Evolutionary conservation across 1,140 invertebrate species (phyloP), one percentile per base, ranked within the genome.

Genomic region (Lethocerus indicus): DNA sequence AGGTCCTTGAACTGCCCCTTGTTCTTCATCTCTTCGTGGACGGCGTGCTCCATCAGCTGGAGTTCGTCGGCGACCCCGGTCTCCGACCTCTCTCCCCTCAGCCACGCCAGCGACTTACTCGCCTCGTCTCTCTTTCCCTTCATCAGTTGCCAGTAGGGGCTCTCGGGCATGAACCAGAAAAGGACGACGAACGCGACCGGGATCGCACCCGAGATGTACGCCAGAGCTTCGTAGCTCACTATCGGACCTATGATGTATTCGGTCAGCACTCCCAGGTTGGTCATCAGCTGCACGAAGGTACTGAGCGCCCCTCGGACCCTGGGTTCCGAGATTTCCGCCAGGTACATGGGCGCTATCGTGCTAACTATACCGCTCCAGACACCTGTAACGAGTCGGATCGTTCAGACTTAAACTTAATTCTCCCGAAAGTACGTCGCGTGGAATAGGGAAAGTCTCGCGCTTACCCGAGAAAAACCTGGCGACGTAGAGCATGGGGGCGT

Each of bases 151-250:
- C 73, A 85, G 49, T 76, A 78, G 0, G 88, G 88, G 40, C 82
- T 81, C 60, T 92, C 88, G 0, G 87, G 87, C 68, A 88, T 80
- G 35, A 77, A 74, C 7, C 72, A 50, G 65, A 83, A 81, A 54
- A 79, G 75, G 0, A 72, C 50, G 0, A 82, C 56, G 62, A 86
- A 81, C 1, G 76, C 29, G 1, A 75, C 56, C 0, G 78, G 78
- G 32, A 79, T 57, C 0, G 66, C 62, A 2, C 75, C 65, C 52
- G 78, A 79, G 1, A 73, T 61, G 51, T 81, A 73, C 51, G 80
- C 77, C 14, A 86, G 68, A 2, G 65, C 66, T 28, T 65, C 61
- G 64, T 89, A 88, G 0, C 68, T 67, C 0, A 84, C 68, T 57
- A 67, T 80, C 0, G 84, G 76, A 0, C 88, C 88, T 27, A 87